Evolutionary conservation across 2,797 vertebrate genomes (phyloP).

Genomic region (Taeniopygia guttata): DNA sequence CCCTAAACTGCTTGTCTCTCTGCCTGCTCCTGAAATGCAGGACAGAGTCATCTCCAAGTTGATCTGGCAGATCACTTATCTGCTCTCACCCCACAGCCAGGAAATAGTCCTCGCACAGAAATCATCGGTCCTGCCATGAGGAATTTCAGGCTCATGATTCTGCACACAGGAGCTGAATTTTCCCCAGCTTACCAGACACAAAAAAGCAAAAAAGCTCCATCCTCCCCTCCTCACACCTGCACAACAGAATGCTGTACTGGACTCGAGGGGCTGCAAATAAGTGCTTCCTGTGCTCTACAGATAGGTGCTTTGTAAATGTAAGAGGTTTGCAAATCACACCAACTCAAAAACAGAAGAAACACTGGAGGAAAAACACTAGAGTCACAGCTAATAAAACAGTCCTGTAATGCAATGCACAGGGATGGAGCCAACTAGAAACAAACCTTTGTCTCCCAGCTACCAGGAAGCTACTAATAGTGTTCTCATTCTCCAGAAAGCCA

Average conservation of each 20-base stretch:
- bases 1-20: not conserved
- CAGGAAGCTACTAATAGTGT: not conserved
- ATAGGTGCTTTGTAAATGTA: not conserved
- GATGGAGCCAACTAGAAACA: not conserved
- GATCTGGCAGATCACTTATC: not conserved
- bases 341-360: not conserved
- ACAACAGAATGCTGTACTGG: not conserved
- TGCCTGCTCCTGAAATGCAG: slow-evolving; percentile 4
- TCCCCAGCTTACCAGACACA: rapidly evolving
- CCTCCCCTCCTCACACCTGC: not conserved
- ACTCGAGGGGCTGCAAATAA: not conserved
- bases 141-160: not conserved
- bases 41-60: not conserved
- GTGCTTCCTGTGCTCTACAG: not conserved
- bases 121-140: rapidly evolving
- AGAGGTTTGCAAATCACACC: not conserved
- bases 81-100: not conserved
- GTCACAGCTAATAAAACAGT: not conserved
- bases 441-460: not conserved
- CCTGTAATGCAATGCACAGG: rapidly evolving
- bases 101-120: not conserved
- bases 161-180: not conserved
- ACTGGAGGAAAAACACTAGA: not conserved
- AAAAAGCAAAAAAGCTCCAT: not conserved
- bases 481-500: not conserved